Evolutionary conservation across 2,113 vertebrate genomes (phyloP), one percentile per base, ranked within the genome.

Genomic region (Lampris incognitus): DNA sequence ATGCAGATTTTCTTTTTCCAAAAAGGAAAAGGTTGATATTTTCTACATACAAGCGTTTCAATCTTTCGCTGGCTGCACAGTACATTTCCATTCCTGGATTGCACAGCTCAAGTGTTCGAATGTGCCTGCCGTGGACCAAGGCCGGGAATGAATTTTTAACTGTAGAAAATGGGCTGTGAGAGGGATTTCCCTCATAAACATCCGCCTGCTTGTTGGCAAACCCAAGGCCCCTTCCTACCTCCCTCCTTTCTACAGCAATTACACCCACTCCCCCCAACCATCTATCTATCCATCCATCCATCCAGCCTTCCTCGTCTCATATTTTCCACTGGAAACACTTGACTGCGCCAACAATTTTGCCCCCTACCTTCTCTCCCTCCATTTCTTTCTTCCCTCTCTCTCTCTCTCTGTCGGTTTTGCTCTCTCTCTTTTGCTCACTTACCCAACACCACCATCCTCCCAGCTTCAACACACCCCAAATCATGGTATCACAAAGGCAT

Each of bases 271-370:
- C 54, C 24, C 24, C 24, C 24, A 38, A 44, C 55, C 62, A 2
- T 58, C 71, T 55, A 0, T 50, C 58, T 40, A 2, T 38, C 50
- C n/a, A 37, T 60, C 36, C 62, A 24, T 24, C 24, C n/a, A 36
- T 1, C 24, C 54, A 2, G 6, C 54, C 54, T 10, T 54, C n/a
- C 9, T 39, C 10, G 0, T 13, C 70, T 85, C 65, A 86, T 39
- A 68, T 60, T 85, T 91, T 87, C 87, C 87, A 77, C 71, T 85
- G 80, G 72, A 84, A 78, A 79, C 63, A 55, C 64, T 51, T 0
- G 0, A 8, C 71, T 3, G 3, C 56, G 82, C 85, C 87, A 75
- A 64, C 57, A 49, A 0, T 48, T 65, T 7, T 51, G 2, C 40
- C 38, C 3, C 10, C 49, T 5, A 59, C 60, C 10, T 13, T 36